Evolutionary conservation across 2,113 vertebrate genomes (phyloP).

Genomic region (Xiphophorus hellerii): DNA sequence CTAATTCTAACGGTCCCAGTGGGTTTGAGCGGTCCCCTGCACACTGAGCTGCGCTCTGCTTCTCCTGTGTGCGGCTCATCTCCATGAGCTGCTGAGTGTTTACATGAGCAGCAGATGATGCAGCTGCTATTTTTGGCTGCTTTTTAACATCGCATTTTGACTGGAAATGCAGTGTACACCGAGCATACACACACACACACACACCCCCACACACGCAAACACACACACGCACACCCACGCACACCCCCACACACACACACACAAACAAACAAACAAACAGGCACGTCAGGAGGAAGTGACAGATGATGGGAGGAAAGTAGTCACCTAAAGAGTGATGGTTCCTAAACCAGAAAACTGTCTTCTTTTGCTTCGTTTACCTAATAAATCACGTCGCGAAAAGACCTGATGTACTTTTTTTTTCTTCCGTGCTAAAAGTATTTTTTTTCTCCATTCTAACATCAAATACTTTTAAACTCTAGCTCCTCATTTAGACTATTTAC

Average conservation of each 20-base stretch:
- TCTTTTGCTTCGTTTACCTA: conserved; percentile 3
- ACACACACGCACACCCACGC: too few relatives aligned
- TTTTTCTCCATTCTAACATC: not conserved
- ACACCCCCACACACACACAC: conserved; percentile 17
- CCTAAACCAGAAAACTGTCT: not conserved
- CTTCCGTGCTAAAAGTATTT: not conserved
- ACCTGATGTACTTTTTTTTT: too few relatives aligned
- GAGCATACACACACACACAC: conserved; percentile 16
- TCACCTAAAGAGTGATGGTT: not conserved
- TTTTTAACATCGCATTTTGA: conserved; percentile 45
- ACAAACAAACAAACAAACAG: conserved; percentile 22
- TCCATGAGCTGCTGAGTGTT: conserved; percentile 53
- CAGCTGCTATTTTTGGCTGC: conserved; percentile 50
- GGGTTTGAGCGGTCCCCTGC: conserved; percentile 23
- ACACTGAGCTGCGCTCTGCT: conserved; percentile 42
- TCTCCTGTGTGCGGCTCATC: conserved; percentile 49
- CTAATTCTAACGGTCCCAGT: conserved; percentile 18
- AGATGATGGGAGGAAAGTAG: conserved; percentile 14
- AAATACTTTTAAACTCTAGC: not conserved
- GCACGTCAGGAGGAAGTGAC: conserved; percentile 28
- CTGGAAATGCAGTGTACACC: conserved; percentile 34
- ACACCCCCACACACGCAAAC: too few relatives aligned
- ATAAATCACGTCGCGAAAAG: not conserved
- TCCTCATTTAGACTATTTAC: not conserved
- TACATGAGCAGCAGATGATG: conserved; percentile 64